Evolutionary conservation across 1,140 invertebrate genomes (phyloP).

Genomic region (Diorhabda carinulata): DNA sequence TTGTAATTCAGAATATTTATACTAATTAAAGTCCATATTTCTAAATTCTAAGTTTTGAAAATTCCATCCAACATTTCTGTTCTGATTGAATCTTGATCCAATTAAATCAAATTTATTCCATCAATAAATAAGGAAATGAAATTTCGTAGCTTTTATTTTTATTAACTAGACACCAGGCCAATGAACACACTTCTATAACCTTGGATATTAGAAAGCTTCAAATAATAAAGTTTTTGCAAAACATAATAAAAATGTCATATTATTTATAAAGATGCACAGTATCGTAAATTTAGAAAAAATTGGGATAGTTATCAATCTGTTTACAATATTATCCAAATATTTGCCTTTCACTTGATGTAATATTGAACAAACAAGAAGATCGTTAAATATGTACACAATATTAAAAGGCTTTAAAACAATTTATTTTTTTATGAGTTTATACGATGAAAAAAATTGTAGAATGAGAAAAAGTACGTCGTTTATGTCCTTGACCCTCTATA

Average conservation of each 20-base stretch:
- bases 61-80: too few relatives aligned
- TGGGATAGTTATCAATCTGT: constrained; percentile 2
- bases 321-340: not conserved
- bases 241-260: not conserved
- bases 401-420: not conserved
- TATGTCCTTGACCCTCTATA: not conserved
- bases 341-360: not conserved
- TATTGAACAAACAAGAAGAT: not conserved
- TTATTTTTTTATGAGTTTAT: not conserved
- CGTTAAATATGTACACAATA: constrained; percentile 3
- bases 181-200: too few relatives aligned
- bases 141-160: too few relatives aligned
- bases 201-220: too few relatives aligned
- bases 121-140: too few relatives aligned
- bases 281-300: not conserved
- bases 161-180: too few relatives aligned
- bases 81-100: too few relatives aligned
- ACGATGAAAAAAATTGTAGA: constrained; percentile 1
- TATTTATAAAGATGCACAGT: not conserved
- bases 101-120: too few relatives aligned
- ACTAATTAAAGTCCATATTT: too few relatives aligned
- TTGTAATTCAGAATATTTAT: too few relatives aligned
- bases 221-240: too few relatives aligned
- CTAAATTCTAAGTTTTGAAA: too few relatives aligned
- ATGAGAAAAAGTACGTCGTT: not conserved